Base-by-base conservation (phyloP, 53 echinoderm and acorn worm genomes). In the Holothuria leucospilota region DNA sequence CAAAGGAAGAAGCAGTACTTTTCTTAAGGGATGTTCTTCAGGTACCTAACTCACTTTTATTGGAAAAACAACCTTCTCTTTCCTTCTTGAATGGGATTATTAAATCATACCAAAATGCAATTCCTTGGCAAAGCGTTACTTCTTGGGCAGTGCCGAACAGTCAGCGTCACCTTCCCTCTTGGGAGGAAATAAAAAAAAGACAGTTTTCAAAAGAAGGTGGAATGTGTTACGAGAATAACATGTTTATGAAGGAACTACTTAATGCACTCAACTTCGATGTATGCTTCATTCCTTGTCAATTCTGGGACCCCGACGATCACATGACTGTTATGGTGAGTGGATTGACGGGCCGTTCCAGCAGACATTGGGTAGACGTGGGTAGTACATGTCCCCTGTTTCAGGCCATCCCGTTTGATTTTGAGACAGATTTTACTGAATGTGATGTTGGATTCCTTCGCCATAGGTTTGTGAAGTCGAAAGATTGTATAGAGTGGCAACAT, bases 81-180 rank as follows among this genome's bases (percentile, higher is more conserved):
- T 9, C 53, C 23, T 56, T 78, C 20, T 26, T 78, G 56, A 29
- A n/a, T n/a, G n/a, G n/a, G n/a, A n/a, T n/a, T n/a, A n/a, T n/a
- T n/a, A n/a, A n/a, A n/a, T n/a, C n/a, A 14, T 86, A 53, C 40
- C 86, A 86, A 13, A 38, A 59, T 26, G 58, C 12, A 29, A 26
- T 74, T 20, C 86, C 86, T 21, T 86, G 73, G 39, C 86, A 86
- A 23, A 86, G 51, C 40, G 59, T 86, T 12, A 74, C 75, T 14
- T 15, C 68, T 10, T 72, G 71, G 16, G 34, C 42, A 8, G 9
- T 86, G 13, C 20, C 28, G n/a, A n/a, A n/a, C n/a, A n/a, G n/a
- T n/a, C n/a, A n/a, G n/a, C n/a, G n/a, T n/a, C n/a, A n/a, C n/a
- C 68, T 72, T 16, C 86, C 86, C 8, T 30, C 52, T 16, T 71